Base-by-base conservation (phyloP, 2,113 vertebrate genomes). In the Aplodontia rufa region DNA sequence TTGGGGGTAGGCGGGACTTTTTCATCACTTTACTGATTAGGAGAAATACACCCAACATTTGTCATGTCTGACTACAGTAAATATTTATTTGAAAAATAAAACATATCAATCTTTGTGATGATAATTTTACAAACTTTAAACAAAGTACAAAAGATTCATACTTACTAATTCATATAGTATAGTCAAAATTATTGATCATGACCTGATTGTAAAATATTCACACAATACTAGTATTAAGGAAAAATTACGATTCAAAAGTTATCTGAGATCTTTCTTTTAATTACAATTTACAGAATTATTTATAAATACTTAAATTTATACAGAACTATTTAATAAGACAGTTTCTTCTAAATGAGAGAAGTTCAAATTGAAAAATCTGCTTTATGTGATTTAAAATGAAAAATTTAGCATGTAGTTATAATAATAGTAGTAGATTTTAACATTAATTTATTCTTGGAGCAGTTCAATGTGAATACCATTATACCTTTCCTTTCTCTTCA, bases 231-330 rank as follows among this genome's bases (percentile, higher is more conserved):
- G 22, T 37, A 60, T n/a, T 90, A 49, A 85, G n/a, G 17, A 66
- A 8, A 37, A 11, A 55, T 68, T 20, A 69, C 22, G 45, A 76
- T 79, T 80, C 76, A 72, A 3, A 91, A 17, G 51, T 72, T 94
- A 95, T 93, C 85, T 84, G 40, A 92, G 26, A 87, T 32, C 26
- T 64, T 45, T 69, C 28, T 95, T 93, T 96, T 90, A 96, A 89
- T 93, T 76, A 94, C 17, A 90, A 76, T 40, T 64, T 80, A 91
- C 2, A 95, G 45, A 69, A 26, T 91, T 93, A 22, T 66, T 90
- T 90, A 93, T 84, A 85, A 94, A 81, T 71, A 78, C 4, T 62
- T n/a, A 89, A 86, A 74, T 78, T 92, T 53, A 93, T 10, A 76
- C 0, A 60, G 8, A 87, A 74, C 37, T 92, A 16, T 87, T 81